These are phyloP conservation scores for Dreissena rostriformis DNA, from an alignment of 1,140 invertebrate species.

Conservation along the genomic window DNA sequence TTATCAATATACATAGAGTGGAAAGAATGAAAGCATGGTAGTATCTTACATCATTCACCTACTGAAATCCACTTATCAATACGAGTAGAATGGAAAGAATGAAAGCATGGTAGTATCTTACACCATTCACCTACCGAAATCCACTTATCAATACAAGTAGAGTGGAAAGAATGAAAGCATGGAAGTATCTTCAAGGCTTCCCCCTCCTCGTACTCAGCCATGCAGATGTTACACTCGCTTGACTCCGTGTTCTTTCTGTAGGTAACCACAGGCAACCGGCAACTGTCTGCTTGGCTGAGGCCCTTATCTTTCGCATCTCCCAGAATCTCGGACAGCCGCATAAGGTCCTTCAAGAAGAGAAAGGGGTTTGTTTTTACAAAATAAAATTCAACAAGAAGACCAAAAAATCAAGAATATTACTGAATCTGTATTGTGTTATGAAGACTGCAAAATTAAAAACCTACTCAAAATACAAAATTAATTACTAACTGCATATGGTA, in stretches of 20 bases:
- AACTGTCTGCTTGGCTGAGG: constrained; percentile 50
- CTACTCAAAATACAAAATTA: too few species aligned
- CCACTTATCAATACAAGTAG: constrained; percentile 69
- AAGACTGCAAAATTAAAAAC: too few species aligned
- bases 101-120: too few species aligned
- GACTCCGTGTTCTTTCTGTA: constrained; percentile 41
- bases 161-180: constrained; percentile 69
- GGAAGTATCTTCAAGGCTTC: constrained; percentile 65
- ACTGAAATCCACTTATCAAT: not conserved
- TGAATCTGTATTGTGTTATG: too few species aligned
- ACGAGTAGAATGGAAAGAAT: not conserved
- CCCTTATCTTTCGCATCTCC: constrained; percentile 67
- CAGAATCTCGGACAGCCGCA: constrained; percentile 64
- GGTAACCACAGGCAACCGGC: constrained; percentile 58
- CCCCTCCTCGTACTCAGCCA: constrained; percentile 64
- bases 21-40: too few species aligned
- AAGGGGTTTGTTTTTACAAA: not conserved
- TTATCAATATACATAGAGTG: not conserved
- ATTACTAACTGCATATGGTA: too few species aligned
- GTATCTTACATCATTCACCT: not conserved
- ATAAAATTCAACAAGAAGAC: too few species aligned
- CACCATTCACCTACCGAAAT: constrained; percentile 57
- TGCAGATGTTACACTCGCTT: constrained; percentile 66
- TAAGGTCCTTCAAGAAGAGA: constrained; percentile 56
- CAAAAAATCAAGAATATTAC: too few species aligned